These are phyloP conservation scores for Notechis scutatus DNA, from an alignment of 2,113 vertebrate genomes.

Conservation along the genomic window DNA sequence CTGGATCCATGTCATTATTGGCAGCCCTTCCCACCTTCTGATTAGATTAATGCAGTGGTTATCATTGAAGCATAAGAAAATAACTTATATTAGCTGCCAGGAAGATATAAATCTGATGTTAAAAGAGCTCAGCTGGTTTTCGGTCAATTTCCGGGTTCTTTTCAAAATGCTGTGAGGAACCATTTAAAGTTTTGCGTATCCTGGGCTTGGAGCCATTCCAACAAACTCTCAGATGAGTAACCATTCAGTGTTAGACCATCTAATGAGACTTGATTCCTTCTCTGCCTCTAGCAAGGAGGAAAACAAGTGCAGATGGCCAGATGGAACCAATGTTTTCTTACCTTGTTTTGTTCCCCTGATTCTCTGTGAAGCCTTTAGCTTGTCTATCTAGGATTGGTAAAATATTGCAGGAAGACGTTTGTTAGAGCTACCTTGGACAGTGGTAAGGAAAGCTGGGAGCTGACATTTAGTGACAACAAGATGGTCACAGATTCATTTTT, in stretches of 20 bases:
- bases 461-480: neutral
- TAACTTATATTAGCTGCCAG: neutral
- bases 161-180: neutral
- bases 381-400: neutral
- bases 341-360: neutral
- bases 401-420: neutral
- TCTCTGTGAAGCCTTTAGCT: neutral
- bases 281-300: neutral
- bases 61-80: neutral
- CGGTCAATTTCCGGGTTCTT: neutral
- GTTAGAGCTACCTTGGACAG: neutral
- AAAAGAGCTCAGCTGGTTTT: neutral
- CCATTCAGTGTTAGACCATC: neutral
- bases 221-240: neutral
- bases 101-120: neutral
- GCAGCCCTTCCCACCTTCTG: neutral
- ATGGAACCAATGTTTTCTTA: neutral
- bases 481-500: neutral
- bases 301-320: neutral
- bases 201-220: neutral
- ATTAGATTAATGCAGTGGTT: neutral
- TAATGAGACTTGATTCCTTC: neutral
- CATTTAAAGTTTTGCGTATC: neutral
- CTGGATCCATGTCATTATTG: neutral
- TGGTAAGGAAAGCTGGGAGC: neutral